Conservation (phyloP, 1,140 invertebrate genomes). For the Ridgeia piscesae region DNA sequence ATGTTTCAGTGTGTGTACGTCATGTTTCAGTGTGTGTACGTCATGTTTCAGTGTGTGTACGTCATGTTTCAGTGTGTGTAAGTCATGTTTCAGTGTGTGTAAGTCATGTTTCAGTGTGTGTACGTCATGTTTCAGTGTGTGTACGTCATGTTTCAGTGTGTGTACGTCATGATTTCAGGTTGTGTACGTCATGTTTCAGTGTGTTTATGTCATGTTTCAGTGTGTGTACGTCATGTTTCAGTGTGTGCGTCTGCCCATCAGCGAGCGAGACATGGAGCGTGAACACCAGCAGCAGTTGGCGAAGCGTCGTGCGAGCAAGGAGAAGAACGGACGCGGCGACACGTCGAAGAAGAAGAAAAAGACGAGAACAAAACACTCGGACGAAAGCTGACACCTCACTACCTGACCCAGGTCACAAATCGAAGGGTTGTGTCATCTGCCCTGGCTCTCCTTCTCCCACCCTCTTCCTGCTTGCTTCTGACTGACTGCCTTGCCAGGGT, state of each 20-base stretch:
- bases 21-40: neutral
- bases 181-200: neutral
- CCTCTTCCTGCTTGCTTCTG: neutral
- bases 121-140: too few species aligned
- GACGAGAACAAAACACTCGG: slow-evolving; percentile 7
- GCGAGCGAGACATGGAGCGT: slow-evolving; percentile 53
- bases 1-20: neutral
- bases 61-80: neutral
- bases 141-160: neutral
- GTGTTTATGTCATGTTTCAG: neutral
- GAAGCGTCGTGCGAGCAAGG: slow-evolving; percentile 15
- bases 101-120: neutral
- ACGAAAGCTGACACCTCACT: slow-evolving; percentile 16
- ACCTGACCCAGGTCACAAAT: neutral
- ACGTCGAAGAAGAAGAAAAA: slow-evolving; percentile 7
- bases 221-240: slow-evolving; percentile 27
- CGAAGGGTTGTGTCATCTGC: neutral
- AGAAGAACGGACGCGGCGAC: slow-evolving; percentile 13
- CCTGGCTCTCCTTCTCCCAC: neutral
- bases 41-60: too few species aligned
- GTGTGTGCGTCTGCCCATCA: slow-evolving; percentile 46
- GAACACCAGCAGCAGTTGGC: slow-evolving; percentile 48
- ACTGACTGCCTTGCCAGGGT: neutral
- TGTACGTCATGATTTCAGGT: neutral
- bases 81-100: neutral